A percentile compares a stretch with the other conserved stretches of the same genome.
phyloP scores from a whole-genome alignment of 2,113 vertebrate species.

The Fulmarus glacialis region DNA sequence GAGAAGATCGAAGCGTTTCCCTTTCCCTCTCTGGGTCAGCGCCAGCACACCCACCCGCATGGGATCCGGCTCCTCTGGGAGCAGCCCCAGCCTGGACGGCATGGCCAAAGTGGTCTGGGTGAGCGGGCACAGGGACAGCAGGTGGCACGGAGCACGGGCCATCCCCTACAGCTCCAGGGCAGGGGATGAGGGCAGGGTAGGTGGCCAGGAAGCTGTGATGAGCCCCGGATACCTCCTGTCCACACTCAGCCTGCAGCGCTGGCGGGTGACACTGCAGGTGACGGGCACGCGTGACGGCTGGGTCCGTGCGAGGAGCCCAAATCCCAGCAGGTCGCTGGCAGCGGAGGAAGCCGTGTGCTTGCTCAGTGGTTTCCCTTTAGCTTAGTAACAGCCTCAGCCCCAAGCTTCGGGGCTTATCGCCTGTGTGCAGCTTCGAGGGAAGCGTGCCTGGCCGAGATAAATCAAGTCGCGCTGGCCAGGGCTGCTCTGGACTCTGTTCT shows the following conservation, averaged over 20 bases:
- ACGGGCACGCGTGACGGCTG: background rate
- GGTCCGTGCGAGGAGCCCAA: fast-evolving
- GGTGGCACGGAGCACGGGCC: background rate
- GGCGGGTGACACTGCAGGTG: background rate
- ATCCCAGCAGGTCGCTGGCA: background rate
- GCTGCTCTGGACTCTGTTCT: constrained; percentile 53
- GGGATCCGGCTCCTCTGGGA: background rate
- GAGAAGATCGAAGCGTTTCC: background rate
- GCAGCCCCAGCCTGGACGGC: background rate
- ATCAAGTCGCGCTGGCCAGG: background rate
- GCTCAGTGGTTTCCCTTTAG: constrained; percentile 45
- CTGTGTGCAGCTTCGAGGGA: background rate
- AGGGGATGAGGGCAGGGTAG: background rate
- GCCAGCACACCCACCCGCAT: background rate
- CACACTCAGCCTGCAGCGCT: background rate
- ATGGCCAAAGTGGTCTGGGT: background rate
- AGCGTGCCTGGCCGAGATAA: constrained; percentile 58
- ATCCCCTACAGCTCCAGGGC: background rate
- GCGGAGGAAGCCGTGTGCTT: background rate
- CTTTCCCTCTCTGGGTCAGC: background rate
- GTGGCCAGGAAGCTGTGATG: background rate
- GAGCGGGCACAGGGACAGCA: background rate
- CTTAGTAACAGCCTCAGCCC: constrained; percentile 12
- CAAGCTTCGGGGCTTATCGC: background rate
- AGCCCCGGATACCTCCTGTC: background rate